These are phyloP conservation scores for Sebastes steindachneri DNA, from an alignment of 2,797 vertebrate genomes.

Conservation along the genomic window DNA sequence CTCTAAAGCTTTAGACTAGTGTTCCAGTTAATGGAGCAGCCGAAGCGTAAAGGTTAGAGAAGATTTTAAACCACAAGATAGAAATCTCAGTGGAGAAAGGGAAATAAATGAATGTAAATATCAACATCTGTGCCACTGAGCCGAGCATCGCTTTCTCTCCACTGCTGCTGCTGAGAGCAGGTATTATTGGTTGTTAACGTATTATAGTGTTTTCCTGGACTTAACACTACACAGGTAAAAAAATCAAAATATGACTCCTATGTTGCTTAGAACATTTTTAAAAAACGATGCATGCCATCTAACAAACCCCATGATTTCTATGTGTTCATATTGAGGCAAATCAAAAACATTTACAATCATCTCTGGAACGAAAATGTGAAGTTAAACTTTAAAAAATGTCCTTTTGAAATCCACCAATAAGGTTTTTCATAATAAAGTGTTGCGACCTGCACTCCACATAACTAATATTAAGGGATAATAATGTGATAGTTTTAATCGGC, in stretches of 20 bases:
- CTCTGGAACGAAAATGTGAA: neutral
- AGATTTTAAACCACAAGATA: neutral
- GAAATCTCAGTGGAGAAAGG: neutral
- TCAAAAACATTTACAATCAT: neutral
- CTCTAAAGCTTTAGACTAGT: neutral
- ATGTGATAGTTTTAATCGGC: neutral
- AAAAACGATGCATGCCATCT: neutral
- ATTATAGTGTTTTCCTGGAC: neutral
- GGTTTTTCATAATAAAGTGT: neutral
- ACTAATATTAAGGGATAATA: neutral
- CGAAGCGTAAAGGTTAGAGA: neutral
- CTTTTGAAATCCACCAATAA: neutral
- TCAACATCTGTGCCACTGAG: neutral
- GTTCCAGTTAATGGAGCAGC: conserved; percentile 15
- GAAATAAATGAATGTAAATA: neutral
- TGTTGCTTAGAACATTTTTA: neutral
- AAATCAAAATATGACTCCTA: neutral
- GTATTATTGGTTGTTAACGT: neutral
- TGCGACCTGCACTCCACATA: neutral
- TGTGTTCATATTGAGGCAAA: neutral
- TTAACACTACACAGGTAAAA: neutral
- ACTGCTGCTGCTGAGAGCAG: neutral
- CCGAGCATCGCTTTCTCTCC: neutral
- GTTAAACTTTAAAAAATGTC: neutral
- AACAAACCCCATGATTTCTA: neutral